Conservation (phyloP, 2,113 vertebrate species). For the Lutjanus erythropterus region DNA sequence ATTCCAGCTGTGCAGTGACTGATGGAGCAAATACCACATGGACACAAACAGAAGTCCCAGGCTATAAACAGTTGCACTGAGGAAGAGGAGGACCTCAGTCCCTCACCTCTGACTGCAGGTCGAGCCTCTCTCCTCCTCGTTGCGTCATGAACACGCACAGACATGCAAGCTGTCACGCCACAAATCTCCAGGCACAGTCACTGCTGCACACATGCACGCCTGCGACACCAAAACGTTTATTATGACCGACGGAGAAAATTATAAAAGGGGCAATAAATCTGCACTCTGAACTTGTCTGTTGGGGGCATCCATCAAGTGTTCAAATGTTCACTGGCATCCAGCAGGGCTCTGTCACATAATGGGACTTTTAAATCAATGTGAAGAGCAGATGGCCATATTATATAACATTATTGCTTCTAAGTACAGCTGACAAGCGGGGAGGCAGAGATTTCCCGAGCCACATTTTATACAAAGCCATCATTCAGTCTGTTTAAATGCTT, state of each 20-base stretch:
- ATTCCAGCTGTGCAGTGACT: not conserved
- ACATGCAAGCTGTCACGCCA: not conserved
- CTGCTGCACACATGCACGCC: not conserved
- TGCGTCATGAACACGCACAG: not conserved
- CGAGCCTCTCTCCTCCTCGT: not conserved
- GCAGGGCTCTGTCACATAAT: conserved; percentile 19
- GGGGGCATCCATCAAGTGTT: not conserved
- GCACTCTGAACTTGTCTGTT: not conserved
- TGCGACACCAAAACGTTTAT: not conserved
- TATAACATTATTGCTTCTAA: conserved; percentile 76
- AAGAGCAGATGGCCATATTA: conserved; percentile 80
- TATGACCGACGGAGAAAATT: not conserved
- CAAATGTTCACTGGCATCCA: conserved; percentile 23
- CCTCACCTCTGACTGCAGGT: not conserved
- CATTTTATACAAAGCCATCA: conserved; percentile 40
- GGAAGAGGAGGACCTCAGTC: not conserved
- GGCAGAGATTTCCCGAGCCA: conserved; percentile 50
- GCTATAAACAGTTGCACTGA: not conserved
- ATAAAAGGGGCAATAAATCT: not conserved
- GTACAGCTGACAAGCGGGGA: conserved; percentile 59
- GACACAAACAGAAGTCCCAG: not conserved
- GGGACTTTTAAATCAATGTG: conserved; percentile 69
- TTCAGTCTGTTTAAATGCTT: not conserved
- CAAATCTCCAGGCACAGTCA: not conserved
- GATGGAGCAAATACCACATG: not conserved